Percentiles rank a stretch among this genome's conserved stretches.
Conservation (phyloP, 1,140 invertebrate species). For the Elymnias hypermnestra region DNA sequence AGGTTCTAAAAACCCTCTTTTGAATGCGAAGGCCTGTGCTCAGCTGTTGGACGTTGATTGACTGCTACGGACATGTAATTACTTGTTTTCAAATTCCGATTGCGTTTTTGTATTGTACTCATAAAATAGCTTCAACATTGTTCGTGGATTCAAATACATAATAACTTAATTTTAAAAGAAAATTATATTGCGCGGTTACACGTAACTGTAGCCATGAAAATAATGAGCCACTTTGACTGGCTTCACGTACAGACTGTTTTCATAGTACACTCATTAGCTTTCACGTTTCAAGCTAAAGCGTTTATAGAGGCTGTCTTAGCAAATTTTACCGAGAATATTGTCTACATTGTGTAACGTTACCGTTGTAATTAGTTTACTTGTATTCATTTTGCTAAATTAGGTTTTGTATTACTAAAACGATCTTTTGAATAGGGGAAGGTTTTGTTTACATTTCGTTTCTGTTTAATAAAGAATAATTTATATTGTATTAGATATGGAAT, state of each 20-base stretch:
- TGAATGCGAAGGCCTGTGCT: no score
- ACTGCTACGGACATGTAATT: neutral
- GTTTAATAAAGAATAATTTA: no score
- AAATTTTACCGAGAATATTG: constrained; percentile 8
- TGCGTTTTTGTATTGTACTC: no score
- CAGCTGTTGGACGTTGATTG: no score
- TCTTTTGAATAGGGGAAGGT: no score
- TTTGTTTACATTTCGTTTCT: no score
- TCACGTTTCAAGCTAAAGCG: constrained; percentile 12
- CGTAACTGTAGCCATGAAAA: constrained; percentile 12
- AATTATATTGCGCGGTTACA: constrained; percentile 7
- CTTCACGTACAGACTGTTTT: constrained; percentile 16
- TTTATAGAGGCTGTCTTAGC: constrained; percentile 13
- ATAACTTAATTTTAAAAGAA: constrained; percentile 12
- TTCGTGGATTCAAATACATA: constrained; percentile 5
- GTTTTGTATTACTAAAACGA: no score
- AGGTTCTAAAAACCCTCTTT: neutral
- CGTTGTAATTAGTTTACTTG: neutral
- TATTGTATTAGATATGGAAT: no score
- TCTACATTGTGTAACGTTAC: neutral
- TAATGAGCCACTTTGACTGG: constrained; percentile 17
- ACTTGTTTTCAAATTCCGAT: no score
- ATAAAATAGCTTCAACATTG: constrained; percentile 36
- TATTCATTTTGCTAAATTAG: no score
- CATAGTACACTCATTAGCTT: constrained; percentile 19